A percentile compares a stretch with the other conserved stretches of the same genome.
phyloP scores from a whole-genome alignment of 1,140 invertebrate genomes.

The Camponotus pennsylvanicus region DNA sequence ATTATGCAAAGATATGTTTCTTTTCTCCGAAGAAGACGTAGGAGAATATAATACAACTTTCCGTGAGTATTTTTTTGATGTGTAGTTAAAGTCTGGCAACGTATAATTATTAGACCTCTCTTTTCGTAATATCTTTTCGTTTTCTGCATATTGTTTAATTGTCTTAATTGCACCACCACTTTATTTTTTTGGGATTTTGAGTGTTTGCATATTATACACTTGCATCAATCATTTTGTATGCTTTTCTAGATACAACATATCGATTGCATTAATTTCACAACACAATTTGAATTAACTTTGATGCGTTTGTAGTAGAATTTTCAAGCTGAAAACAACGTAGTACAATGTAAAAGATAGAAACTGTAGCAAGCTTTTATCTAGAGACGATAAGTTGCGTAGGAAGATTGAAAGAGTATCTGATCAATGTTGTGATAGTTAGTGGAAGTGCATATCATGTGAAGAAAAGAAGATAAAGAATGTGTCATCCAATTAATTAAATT shows the following conservation, averaged over 20 bases:
- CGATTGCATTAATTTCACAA: not conserved
- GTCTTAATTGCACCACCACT: not conserved
- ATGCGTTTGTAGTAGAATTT: not conserved
- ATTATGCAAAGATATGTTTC: conserved; percentile 23
- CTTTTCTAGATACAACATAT: conserved; percentile 9
- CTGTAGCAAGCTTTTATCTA: conserved; percentile 36
- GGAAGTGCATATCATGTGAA: conserved; percentile 4
- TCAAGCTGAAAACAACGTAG: not conserved
- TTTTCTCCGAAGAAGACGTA: not conserved
- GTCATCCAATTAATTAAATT: conserved; percentile 42
- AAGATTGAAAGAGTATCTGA: conserved; percentile 14
- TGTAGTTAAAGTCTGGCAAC: conserved; percentile 6
- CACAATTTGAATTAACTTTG: not conserved
- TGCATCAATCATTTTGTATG: conserved; percentile 2
- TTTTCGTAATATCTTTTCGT: not conserved
- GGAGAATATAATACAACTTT: not conserved
- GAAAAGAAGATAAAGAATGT: conserved; percentile 41
- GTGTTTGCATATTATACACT: not conserved
- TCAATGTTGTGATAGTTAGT: conserved; percentile 35
- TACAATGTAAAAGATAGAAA: conserved; percentile 12
- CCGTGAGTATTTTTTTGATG: not conserved
- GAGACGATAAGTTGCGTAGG: not conserved
- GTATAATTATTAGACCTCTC: not conserved
- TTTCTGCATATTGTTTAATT: not conserved
- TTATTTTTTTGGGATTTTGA: not conserved